Evolutionary conservation across 1,140 invertebrate genomes (phyloP), one percentile per base, ranked within the genome.

Genomic region (Dendrolimus kikuchii): DNA sequence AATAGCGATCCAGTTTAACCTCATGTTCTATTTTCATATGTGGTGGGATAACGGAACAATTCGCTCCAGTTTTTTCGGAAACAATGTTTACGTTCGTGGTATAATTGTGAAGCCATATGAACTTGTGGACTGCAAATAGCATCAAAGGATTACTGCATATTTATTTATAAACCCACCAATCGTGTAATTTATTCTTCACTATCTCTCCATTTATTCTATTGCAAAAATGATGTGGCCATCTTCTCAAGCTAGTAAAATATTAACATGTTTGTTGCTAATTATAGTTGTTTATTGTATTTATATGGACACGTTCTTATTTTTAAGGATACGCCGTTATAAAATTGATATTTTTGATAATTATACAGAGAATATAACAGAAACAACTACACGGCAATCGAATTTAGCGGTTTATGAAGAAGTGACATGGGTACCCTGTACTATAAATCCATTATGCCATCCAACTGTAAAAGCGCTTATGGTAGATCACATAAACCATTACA

Each of bases 401-500:
- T 51, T 56, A 8, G 46, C 54, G 46, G 74, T 66, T 59, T 92
- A 92, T 60, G 88, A 90, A 49, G 85, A 89, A 45, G 79, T 88
- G 7, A 89, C 89, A 2, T 92, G 89, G 88, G 68, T 93, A 39
- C 88, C 90, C 5, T 94, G 93, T 68, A 88, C 89, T 53, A 88
- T 93, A 38, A 92, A 93, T 70, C 93, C 93, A 0, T 72, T 94
- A 1, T 94, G 93, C 66, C 89, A 92, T 71, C 90, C 94, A 2
- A 94, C 93, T 0, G 92, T 94, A 0, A 95, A 95, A 79, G 92
- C 90, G 8, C 74, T 95, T 48, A 89, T 94, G 75, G 76, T 94
- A 37, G 93, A 94, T 68, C 92, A 94, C 60, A 90, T 92, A 5
- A 94, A 94, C 72, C 92, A 93, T 71, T 95, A 94, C 66, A 77